These are phyloP conservation scores for Emys orbicularis DNA, from an alignment of 2,797 vertebrate species.

Conservation along the genomic window DNA sequence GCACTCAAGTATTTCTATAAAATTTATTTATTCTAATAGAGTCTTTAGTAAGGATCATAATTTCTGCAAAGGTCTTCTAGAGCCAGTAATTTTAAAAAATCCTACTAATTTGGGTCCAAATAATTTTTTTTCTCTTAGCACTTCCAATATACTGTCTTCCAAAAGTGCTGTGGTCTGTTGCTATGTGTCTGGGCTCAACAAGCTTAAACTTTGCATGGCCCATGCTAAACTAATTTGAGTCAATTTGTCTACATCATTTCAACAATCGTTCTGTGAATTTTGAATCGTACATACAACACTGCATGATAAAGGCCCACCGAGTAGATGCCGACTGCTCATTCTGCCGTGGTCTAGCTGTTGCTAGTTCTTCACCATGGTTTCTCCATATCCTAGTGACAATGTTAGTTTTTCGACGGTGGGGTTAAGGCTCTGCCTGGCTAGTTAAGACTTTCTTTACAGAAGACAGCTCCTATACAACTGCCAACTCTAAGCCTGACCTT, in stretches of 20 bases:
- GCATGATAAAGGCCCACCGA: slow-evolving; percentile 80
- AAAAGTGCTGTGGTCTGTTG: slow-evolving; percentile 72
- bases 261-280: slow-evolving; percentile 81
- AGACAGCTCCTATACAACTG: slow-evolving; percentile 79
- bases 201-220: slow-evolving; percentile 84
- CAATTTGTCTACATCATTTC: slow-evolving; percentile 88
- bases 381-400: slow-evolving; percentile 87
- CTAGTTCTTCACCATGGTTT: slow-evolving; percentile 89
- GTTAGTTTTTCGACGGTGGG: slow-evolving; percentile 84
- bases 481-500: slow-evolving; percentile 75
- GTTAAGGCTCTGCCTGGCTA: slow-evolving; percentile 81
- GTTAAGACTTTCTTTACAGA: slow-evolving; percentile 81
- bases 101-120: fast-evolving
- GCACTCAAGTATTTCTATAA: slow-evolving; percentile 61
- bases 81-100: background rate
- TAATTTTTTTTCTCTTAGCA: background rate
- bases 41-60: slow-evolving; percentile 34
- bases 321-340: slow-evolving; percentile 84
- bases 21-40: slow-evolving; percentile 55
- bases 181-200: slow-evolving; percentile 81
- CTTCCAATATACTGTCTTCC: background rate
- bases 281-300: slow-evolving; percentile 78
- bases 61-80: slow-evolving; percentile 34
- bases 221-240: slow-evolving; percentile 88
- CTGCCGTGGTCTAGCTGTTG: slow-evolving; percentile 73